Percentiles rank a stretch among this genome's conserved stretches.
These are phyloP conservation scores for Gastrophysa polygoni DNA, from an alignment of 2,888 invertebrate genomes.

Conservation along the genomic window DNA sequence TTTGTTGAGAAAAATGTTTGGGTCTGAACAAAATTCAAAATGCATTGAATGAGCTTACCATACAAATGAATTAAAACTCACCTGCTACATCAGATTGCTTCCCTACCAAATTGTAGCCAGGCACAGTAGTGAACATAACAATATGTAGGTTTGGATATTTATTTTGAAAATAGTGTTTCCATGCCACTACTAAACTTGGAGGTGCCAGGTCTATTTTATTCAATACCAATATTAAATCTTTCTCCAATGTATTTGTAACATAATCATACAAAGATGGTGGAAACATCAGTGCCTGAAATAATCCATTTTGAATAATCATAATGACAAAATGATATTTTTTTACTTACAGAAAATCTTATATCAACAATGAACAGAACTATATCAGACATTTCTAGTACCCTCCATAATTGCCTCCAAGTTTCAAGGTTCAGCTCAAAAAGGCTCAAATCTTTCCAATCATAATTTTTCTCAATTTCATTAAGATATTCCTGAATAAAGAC, in stretches of 20 bases:
- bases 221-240: constrained; percentile 84
- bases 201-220: constrained; percentile 94
- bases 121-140: constrained; percentile 84
- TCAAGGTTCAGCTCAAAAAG: constrained; percentile 94
- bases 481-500: constrained; percentile 72
- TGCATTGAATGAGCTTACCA: too few species aligned
- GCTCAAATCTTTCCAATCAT: constrained; percentile 70
- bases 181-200: constrained; percentile 79
- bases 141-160: constrained; percentile 76
- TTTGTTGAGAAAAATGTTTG: too few species aligned
- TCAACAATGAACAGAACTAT: constrained; percentile 87
- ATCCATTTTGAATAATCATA: neutral
- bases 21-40: too few species aligned
- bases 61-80: constrained; percentile 35
- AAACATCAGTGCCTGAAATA: constrained; percentile 76
- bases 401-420: constrained; percentile 96
- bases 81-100: constrained; percentile 64
- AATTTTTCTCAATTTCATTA: constrained; percentile 67
- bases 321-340: neutral
- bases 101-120: constrained; percentile 72
- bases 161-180: constrained; percentile 79
- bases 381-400: constrained; percentile 94
- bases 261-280: constrained; percentile 87
- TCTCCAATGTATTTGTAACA: constrained; percentile 74
- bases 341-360: constrained; percentile 79